Conservation (phyloP, 2,797 vertebrate genomes). For the Argyrosomus regius region DNA sequence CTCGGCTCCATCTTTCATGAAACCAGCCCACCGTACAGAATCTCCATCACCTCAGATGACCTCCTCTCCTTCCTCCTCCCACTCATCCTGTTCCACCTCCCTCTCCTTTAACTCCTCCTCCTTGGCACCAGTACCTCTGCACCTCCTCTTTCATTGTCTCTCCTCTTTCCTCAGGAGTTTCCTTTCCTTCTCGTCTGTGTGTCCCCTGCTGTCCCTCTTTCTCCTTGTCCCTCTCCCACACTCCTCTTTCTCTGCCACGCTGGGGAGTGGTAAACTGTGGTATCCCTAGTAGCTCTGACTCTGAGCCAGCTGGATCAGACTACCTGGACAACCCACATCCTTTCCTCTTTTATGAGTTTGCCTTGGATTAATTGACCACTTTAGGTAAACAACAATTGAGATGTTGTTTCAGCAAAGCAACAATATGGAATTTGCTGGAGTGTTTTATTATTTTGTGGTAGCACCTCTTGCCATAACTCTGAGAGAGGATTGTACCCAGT, state of each 20-base stretch:
- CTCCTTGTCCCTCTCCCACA: constrained; percentile 8
- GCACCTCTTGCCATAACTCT: constrained; percentile 59
- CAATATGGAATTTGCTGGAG: constrained; percentile 68
- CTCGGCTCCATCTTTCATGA: constrained; percentile 69
- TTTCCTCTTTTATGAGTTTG: constrained; percentile 76
- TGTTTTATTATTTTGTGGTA: constrained; percentile 74
- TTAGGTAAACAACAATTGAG: constrained; percentile 78
- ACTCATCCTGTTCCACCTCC: constrained; percentile 24
- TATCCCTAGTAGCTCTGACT: constrained; percentile 62
- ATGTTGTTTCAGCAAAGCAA: constrained; percentile 77
- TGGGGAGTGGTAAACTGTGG: constrained; percentile 37
- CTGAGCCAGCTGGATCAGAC: constrained; percentile 66
- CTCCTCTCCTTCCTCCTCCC: constrained; percentile 51
- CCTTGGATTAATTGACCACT: constrained; percentile 79
- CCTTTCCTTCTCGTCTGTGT: constrained; percentile 14
- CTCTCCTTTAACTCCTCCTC: constrained; percentile 36
- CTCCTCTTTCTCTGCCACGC: constrained; percentile 36
- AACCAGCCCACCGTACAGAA: constrained; percentile 70
- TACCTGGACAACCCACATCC: constrained; percentile 70
- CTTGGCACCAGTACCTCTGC: constrained; percentile 14
- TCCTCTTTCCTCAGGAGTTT: constrained; percentile 33
- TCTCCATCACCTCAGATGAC: constrained; percentile 76
- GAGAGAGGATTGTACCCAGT: constrained; percentile 50
- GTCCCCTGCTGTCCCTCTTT: constrained; percentile 19
- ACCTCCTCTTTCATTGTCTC: constrained; percentile 19